Base-by-base conservation (phyloP, 2,888 invertebrate genomes). In the Tolmerus cingulatus region DNA sequence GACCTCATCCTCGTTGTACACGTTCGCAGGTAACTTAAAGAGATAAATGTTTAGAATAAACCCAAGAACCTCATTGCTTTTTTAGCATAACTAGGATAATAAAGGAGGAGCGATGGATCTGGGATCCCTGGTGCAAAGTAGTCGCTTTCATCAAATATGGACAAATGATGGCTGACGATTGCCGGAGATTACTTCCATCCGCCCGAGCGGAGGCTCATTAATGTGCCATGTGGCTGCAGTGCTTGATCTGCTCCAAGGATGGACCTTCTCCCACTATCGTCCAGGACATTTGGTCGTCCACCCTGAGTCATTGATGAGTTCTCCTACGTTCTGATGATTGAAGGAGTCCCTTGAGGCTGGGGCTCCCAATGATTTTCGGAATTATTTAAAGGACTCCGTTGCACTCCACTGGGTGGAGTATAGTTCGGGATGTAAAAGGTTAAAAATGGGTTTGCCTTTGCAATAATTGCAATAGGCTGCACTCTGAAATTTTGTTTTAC, bases 31-130 rank as follows among this genome's bases (percentile, higher is more conserved):
- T 82, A 66, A 82, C 30, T 81, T 81, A 51, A 37, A 57, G 82
- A 51, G 66, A 82, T 66, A 66, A 82, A 82, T 82, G 82, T 82
- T 82, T 82, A 66, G 19, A 82, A 66, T 82, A 66, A 82, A 82
- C 82, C 37, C 34, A 19, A 82, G 82, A 57, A 82, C 82, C 57
- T 82, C 82, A 57, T 57, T 66, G 82, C 82, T 82, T 82, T 82
- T 82, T 34, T 34, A 82, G 82, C 27, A 37, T 34, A 30, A 23
- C 82, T 82, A 34, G 40, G 57, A 57, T 82, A 82, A 66, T 66
- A 19, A 37, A 34, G 12, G 66, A 51, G 82, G 19, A 66, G 37
- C 55, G 19, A 30, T 82, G 57, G 66, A 27, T 55, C 55, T 16
- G n/a, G 82, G 37, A 37, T 23, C 37, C 37, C 34, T 51, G 37